Percentiles rank a stretch among this genome's conserved stretches.
phyloP scores from a whole-genome alignment of 2,797 vertebrate genomes.

The Austrolebias charrua region DNA sequence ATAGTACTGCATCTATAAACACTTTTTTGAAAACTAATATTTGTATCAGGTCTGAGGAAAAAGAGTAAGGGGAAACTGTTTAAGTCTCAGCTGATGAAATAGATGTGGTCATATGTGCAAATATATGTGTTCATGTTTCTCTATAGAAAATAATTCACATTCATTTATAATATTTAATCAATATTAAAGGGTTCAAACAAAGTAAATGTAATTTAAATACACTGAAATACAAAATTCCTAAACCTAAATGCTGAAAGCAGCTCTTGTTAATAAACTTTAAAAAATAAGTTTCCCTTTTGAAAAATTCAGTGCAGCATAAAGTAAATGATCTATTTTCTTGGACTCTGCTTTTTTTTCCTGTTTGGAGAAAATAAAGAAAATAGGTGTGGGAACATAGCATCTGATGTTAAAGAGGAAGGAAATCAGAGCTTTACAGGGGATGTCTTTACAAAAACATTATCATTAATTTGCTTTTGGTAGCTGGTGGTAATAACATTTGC shows the following conservation, averaged over 20 bases:
- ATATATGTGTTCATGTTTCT: conserved; percentile 6
- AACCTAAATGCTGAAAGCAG: no score
- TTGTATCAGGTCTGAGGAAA: conserved; percentile 4
- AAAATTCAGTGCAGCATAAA: no score
- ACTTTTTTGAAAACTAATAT: conserved; percentile 8
- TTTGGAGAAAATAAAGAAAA: conserved; percentile 16
- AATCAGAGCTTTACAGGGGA: conserved; percentile 35
- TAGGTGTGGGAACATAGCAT: background rate
- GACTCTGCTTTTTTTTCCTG: conserved; percentile 14
- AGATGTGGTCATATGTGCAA: background rate
- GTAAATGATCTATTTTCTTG: background rate
- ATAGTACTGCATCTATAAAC: conserved; percentile 20
- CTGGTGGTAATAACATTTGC: no score
- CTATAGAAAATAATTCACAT: background rate
- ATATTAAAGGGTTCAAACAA: no score
- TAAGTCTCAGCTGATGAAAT: conserved; percentile 21
- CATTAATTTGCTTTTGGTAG: no score
- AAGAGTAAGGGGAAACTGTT: background rate
- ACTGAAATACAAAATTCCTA: no score
- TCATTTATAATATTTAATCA: no score
- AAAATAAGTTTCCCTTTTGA: no score
- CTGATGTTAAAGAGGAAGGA: conserved; percentile 24
- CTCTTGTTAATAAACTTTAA: no score
- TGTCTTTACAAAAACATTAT: conserved; percentile 5
- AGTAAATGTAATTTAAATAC: no score